phyloP scores from a whole-genome alignment of 2,888 invertebrate genomes.

The Iphiclides podalirius region DNA sequence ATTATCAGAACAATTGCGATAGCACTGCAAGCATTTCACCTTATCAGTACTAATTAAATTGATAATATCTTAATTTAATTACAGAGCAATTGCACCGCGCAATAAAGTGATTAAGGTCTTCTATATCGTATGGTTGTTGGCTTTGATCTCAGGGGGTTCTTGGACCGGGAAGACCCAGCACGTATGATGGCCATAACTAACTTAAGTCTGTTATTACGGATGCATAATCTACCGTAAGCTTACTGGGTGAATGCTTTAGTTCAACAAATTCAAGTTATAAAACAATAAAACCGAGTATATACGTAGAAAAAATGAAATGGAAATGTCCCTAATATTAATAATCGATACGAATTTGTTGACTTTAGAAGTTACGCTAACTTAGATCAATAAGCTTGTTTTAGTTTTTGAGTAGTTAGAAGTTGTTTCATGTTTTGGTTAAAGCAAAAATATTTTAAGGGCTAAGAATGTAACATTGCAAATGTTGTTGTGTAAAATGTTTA shows the following conservation, averaged over 20 bases:
- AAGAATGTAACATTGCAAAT: too few species aligned
- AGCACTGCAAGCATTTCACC: conserved; percentile 8
- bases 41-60: conserved; percentile 21
- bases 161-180: conserved; percentile 5
- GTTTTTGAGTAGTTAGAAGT: too few species aligned
- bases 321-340: too few species aligned
- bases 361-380: too few species aligned
- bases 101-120: conserved; percentile 11
- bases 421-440: too few species aligned
- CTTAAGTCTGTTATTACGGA: not conserved
- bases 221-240: not conserved
- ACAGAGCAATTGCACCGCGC: conserved; percentile 16
- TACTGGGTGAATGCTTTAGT: not conserved
- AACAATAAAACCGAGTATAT: too few species aligned
- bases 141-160: not conserved
- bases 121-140: conserved; percentile 11
- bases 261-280: not conserved
- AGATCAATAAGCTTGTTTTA: too few species aligned
- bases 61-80: conserved; percentile 25
- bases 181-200: conserved; percentile 4
- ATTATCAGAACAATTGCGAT: conserved; percentile 13
- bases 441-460: too few species aligned
- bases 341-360: too few species aligned
- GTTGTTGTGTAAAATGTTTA: too few species aligned
- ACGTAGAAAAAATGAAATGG: too few species aligned